Base-by-base conservation (phyloP, 2,888 invertebrate genomes). In the Parascotia fuliginaria region DNA sequence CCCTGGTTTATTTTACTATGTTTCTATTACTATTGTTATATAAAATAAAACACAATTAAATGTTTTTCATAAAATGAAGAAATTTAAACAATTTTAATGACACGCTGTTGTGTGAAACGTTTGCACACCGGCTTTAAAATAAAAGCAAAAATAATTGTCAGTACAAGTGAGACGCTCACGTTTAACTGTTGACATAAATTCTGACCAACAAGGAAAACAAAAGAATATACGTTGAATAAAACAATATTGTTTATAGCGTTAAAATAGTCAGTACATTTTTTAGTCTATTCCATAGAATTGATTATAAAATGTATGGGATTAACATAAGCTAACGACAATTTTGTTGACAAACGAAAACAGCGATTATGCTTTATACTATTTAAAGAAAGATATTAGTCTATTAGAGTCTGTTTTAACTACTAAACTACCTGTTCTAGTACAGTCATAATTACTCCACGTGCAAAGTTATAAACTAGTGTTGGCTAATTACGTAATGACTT, bases 401-500 rank as follows among this genome's bases (percentile, higher is more conserved):
- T 13, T 31, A 31, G 7, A 4, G 7, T 9, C 13, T 6, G 14
- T 33, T 5, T n/a, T n/a, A n/a, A n/a, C n/a, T n/a, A n/a, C n/a
- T n/a, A n/a, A n/a, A n/a, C n/a, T 9, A 16, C 1, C 9, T 33
- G 16, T 33, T 14, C 2, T 14, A 39, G 33, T 39, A 33, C 13
- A 22, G 9, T 12, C 38, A 39, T 38, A 49, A 43, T 49, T 49
- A 43, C 24, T 24, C 24, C 36, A 36, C 29, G 44, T 40, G 29
- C 50, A 31, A 34, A 50, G 50, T 50, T 50, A 36, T 44, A 34
- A 50, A 44, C 50, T 33, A 19, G 2, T 32, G 31, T 50, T 28
- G 34, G 40, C 40, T 50, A 50, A 50, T 50, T 39, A 43, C 50
- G 24, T 36, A 44, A 50, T 50, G 40, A 31, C 36, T 49, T 43